phyloP scores from a whole-genome alignment of 2,888 invertebrate species.

The Minunthozetes semirufus region DNA sequence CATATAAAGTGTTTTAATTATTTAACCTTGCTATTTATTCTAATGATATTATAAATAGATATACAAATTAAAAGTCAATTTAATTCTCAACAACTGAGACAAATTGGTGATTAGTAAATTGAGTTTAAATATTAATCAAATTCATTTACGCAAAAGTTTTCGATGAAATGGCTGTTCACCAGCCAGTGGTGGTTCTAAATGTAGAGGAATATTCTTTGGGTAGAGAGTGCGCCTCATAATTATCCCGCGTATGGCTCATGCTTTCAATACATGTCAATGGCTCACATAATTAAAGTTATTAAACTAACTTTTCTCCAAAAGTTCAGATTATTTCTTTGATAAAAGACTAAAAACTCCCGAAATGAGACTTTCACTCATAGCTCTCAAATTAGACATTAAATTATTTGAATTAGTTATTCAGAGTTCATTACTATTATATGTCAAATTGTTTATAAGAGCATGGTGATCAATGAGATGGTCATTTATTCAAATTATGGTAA shows the following conservation, averaged over 20 bases:
- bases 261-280: slow-evolving; percentile 1
- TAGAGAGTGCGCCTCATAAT: slow-evolving; percentile 1
- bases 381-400: background rate
- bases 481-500: too few species aligned
- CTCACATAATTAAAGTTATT: background rate
- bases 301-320: background rate
- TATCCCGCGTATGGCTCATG: background rate
- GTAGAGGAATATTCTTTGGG: background rate
- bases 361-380: slow-evolving; percentile 5
- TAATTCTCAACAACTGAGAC: too few species aligned
- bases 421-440: too few species aligned
- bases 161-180: background rate
- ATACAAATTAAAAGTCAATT: too few species aligned
- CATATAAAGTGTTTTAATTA: too few species aligned
- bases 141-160: background rate
- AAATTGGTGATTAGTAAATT: too few species aligned
- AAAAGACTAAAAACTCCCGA: background rate
- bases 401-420: too few species aligned
- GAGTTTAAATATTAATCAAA: too few species aligned
- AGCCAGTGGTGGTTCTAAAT: background rate
- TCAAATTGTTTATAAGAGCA: too few species aligned
- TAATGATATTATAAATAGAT: too few species aligned
- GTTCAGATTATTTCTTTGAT: background rate
- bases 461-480: too few species aligned
- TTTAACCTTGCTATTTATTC: too few species aligned